A percentile compares a stretch with the other conserved stretches of the same genome.
Evolutionary conservation across 2,113 vertebrate species (phyloP).

Genomic region (Daboia siamensis): DNA sequence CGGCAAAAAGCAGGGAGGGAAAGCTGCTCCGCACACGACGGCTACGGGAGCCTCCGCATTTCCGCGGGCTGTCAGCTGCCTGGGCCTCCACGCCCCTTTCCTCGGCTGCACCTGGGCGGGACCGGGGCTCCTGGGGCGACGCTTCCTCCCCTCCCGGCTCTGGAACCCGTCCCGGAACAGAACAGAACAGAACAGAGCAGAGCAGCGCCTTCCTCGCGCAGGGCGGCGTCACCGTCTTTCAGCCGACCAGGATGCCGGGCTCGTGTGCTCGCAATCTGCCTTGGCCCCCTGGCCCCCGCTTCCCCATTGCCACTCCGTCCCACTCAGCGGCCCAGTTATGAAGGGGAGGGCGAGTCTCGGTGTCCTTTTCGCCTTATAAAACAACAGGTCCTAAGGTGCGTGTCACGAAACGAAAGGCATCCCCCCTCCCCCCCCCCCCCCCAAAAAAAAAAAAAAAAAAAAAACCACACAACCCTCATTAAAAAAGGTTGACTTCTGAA

Average conservation of each 20-base stretch:
- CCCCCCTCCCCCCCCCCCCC: neutral
- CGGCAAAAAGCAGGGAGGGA: neutral
- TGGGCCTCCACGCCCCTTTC: neutral
- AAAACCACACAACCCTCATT: neutral
- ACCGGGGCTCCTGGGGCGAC: neutral
- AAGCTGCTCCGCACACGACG: neutral
- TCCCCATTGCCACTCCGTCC: neutral
- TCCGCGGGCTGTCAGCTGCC: neutral
- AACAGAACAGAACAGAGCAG: neutral
- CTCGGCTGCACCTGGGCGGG: slow-evolving; percentile 9
- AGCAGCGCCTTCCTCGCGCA: neutral
- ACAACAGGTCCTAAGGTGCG: neutral
- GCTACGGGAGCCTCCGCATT: neutral
- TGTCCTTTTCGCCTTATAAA: neutral
- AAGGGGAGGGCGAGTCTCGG: neutral
- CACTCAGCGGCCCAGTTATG: neutral
- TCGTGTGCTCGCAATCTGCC: neutral
- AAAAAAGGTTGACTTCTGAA: neutral
- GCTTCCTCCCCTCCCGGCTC: neutral
- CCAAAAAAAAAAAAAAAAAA: too few relatives aligned
- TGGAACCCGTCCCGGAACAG: neutral
- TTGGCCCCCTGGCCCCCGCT: neutral
- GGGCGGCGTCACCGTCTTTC: neutral
- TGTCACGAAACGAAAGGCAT: neutral
- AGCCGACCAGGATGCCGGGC: neutral